A percentile compares a stretch with the other conserved stretches of the same genome.
Conservation (phyloP, 2,888 invertebrate species). For the Bhutanitis thaidina region DNA sequence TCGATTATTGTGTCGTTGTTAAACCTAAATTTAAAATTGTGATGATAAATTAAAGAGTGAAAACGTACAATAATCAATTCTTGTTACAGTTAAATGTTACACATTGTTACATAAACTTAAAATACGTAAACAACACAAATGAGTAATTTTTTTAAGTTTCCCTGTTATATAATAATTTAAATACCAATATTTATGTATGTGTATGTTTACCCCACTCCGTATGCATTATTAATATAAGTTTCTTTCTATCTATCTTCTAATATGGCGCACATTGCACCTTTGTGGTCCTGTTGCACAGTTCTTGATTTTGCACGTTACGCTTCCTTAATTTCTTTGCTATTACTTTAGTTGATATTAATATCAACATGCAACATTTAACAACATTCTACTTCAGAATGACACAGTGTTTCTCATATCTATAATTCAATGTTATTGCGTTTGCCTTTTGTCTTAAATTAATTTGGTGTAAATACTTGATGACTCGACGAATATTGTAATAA, state of each 20-base stretch:
- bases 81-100: slow-evolving; percentile 63
- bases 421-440: slow-evolving; percentile 54
- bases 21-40: slow-evolving; percentile 50
- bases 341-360: slow-evolving; percentile 37
- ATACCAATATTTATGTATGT: slow-evolving; percentile 16
- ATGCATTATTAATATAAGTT: slow-evolving; percentile 14
- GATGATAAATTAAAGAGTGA: slow-evolving; percentile 69
- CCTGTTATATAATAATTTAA: slow-evolving; percentile 43
- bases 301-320: slow-evolving; percentile 58
- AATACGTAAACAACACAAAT: slow-evolving; percentile 60
- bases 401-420: slow-evolving; percentile 42
- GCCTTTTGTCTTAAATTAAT: slow-evolving; percentile 49
- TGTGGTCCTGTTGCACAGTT: slow-evolving; percentile 64
- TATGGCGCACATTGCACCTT: slow-evolving; percentile 45
- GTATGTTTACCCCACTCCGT: slow-evolving; percentile 16
- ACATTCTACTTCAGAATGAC: slow-evolving; percentile 60
- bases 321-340: slow-evolving; percentile 53
- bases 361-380: slow-evolving; percentile 48
- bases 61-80: slow-evolving; percentile 73
- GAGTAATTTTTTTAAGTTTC: slow-evolving; percentile 66
- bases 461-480: slow-evolving; percentile 54
- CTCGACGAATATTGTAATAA: slow-evolving; percentile 29
- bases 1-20: slow-evolving; percentile 50
- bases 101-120: slow-evolving; percentile 68
- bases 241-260: slow-evolving; percentile 20